Percentiles rank a stretch among this genome's conserved stretches.
Conservation (phyloP, 1,140 invertebrate species). For the Drosophila pseudoobscura region DNA sequence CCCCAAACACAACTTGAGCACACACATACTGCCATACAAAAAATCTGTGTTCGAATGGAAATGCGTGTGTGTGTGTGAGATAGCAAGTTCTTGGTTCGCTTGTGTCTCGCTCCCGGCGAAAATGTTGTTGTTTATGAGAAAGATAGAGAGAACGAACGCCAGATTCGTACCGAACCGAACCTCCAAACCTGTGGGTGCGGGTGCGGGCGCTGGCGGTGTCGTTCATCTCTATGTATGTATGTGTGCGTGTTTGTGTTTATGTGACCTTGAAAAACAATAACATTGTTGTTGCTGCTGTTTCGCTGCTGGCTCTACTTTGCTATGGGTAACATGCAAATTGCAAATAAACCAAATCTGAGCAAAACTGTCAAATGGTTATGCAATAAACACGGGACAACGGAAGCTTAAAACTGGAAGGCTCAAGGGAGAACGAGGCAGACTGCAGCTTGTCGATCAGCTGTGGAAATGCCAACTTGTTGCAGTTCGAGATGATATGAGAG, state of each 20-base stretch:
- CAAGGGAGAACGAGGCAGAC: background rate
- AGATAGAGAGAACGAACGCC: constrained; percentile 12
- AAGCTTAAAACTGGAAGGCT: constrained; percentile 12
- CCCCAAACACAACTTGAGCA: constrained; percentile 43
- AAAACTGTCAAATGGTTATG: constrained; percentile 76
- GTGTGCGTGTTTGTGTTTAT: constrained; percentile 38
- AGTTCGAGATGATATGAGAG: too few species aligned
- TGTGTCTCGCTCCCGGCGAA: constrained; percentile 37
- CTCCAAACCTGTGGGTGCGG: constrained; percentile 30
- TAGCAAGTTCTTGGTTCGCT: constrained; percentile 45
- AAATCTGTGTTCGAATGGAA: too few species aligned
- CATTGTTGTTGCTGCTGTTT: constrained; percentile 61
- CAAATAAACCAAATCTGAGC: constrained; percentile 66
- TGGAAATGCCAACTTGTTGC: constrained; percentile 19
- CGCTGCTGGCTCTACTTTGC: background rate
- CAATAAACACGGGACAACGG: constrained; percentile 47
- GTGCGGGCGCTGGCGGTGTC: constrained; percentile 24
- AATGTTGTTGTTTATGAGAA: constrained; percentile 7
- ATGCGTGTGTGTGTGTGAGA: constrained; percentile 22
- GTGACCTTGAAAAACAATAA: constrained; percentile 79
- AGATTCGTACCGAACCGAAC: constrained; percentile 23
- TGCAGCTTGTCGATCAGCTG: too few species aligned
- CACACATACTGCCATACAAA: constrained; percentile 9
- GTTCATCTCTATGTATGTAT: constrained; percentile 30
- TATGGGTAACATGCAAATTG: constrained; percentile 65